These are phyloP conservation scores for Meliscaeva auricollis DNA, from an alignment of 2,888 invertebrate genomes.

Conservation along the genomic window DNA sequence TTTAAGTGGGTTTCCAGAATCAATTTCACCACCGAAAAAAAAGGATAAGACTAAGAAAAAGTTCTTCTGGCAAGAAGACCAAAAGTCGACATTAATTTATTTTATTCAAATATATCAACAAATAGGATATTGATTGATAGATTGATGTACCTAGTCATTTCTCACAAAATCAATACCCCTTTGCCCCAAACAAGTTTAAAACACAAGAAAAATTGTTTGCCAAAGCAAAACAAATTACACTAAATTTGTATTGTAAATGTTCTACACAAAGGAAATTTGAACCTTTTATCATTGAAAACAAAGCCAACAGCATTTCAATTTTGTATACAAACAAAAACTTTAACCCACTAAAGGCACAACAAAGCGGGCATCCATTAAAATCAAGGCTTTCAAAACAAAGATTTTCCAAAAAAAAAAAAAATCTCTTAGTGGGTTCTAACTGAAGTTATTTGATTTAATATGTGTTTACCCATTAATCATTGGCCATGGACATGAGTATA, in stretches of 20 bases:
- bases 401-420: conserved; percentile 11
- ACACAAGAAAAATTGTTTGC: background rate
- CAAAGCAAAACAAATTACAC: background rate
- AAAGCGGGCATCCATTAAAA: conserved; percentile 43
- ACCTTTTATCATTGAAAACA: conserved; percentile 21
- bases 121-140: conserved; percentile 6
- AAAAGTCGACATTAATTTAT: background rate
- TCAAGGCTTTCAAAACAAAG: conserved; percentile 54
- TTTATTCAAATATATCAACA: background rate
- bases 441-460: conserved; percentile 45
- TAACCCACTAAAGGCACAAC: conserved; percentile 1
- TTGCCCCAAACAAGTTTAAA: background rate
- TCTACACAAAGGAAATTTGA: conserved; percentile 22
- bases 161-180: conserved; percentile 4
- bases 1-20: too few relatives aligned
- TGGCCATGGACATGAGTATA: conserved; percentile 54
- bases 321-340: background rate
- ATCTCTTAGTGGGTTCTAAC: conserved; percentile 8
- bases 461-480: conserved; percentile 69
- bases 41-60: too few relatives aligned
- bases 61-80: background rate
- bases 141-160: background rate
- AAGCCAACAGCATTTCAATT: background rate
- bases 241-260: conserved; percentile 12
- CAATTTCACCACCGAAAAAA: too few relatives aligned